phyloP scores from a whole-genome alignment of 2,113 vertebrate species.

The Uria lomvia region DNA sequence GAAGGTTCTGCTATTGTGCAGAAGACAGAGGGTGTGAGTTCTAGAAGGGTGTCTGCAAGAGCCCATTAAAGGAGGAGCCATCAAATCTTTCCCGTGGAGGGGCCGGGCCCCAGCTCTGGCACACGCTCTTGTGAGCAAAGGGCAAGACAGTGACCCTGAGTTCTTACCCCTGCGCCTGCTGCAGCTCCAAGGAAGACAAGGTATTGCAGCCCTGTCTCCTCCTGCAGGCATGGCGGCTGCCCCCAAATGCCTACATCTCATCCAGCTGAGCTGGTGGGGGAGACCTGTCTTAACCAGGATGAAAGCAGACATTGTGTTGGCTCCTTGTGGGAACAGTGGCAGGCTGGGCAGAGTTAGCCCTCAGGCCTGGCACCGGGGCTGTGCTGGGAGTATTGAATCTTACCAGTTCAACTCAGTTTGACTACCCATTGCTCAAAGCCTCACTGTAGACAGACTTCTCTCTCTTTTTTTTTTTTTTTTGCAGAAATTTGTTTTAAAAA shows the following conservation, averaged over 20 bases:
- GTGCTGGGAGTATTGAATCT: neutral
- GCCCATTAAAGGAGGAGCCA: neutral
- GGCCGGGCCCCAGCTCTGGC: neutral
- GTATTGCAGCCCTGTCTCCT: neutral
- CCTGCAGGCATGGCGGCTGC: neutral
- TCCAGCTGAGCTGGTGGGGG: neutral
- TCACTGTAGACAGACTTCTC: neutral
- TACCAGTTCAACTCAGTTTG: neutral
- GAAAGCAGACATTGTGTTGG: neutral
- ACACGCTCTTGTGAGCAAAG: accelerated
- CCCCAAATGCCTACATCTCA: neutral
- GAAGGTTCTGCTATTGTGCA: neutral
- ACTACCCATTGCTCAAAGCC: neutral
- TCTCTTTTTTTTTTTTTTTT: neutral
- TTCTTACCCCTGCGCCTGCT: neutral
- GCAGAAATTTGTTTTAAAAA: conserved; percentile 12
- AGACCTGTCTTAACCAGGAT: neutral
- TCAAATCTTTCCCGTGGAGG: neutral
- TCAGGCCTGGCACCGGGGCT: neutral
- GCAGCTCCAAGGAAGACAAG: neutral
- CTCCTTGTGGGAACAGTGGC: neutral
- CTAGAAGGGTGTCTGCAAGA: neutral
- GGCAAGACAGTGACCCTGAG: neutral
- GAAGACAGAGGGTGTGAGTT: neutral
- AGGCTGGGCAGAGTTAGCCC: neutral